Base-by-base conservation (phyloP, 2,113 vertebrate species). In the Pteruthius melanotis region DNA sequence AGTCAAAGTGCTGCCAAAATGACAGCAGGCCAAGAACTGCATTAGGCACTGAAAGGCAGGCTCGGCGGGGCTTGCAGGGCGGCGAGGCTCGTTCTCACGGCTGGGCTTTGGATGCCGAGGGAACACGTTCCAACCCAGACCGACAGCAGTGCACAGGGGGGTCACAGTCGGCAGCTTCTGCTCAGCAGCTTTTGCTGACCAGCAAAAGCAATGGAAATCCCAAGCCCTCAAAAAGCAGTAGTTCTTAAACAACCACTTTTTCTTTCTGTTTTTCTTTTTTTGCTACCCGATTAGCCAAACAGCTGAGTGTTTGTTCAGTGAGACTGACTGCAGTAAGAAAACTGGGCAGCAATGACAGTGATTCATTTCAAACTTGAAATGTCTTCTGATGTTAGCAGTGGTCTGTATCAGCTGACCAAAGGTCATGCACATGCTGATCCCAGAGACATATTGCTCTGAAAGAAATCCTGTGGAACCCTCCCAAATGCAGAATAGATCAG, bases 111-210 rank as follows among this genome's bases (percentile, higher is more conserved):
- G 71, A 59, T 1, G 1, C 39, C 0, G 4, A 66, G 35, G 78
- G 54, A 87, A 54, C 63, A 5, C 1, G 19, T 77, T 94, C 93
- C 96, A 94, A 52, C 50, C 35, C 85, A 94, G 95, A 90, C 66
- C 1, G 0, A 64, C 78, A 71, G 56, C 63, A 60, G 24, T 1
- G 4, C 1, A 0, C 12, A 3, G 59, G 17, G 31, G 26, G 50
- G 19, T 31, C 39, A 17, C 22, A 49, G 64, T 13, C 2, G 35
- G 63, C 81, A 88, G 89, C 54, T 71, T 90, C 90, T 83, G 85
- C 71, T 95, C 52, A 95, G 64, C 27, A 52, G 37, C n/a, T 90
- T 93, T 66, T 95, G 94, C 93, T 96, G 85, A 90, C 60, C 92
- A 86, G 71, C 45, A 85, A 93, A 94, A 92, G 11, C 0, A 1